These are phyloP conservation scores for Drosophila neotestacea DNA, from an alignment of 2,888 invertebrate species.

Conservation along the genomic window DNA sequence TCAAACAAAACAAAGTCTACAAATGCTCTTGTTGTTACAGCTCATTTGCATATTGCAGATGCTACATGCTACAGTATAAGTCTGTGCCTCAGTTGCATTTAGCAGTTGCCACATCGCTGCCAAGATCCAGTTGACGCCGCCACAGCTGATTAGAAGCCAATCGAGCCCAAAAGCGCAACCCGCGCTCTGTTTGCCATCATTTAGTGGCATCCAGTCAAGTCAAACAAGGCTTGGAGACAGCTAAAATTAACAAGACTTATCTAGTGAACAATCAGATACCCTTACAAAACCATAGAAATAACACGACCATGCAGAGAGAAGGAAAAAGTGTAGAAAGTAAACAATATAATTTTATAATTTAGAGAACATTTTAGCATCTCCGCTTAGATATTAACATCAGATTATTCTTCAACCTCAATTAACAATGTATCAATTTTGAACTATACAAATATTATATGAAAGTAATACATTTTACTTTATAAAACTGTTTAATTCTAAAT, in stretches of 20 bases:
- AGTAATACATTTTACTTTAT: too few species aligned
- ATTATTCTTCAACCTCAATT: too few species aligned
- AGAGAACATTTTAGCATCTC: too few species aligned
- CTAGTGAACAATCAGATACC: constrained; percentile 6
- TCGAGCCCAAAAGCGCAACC: constrained; percentile 60
- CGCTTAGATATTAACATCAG: too few species aligned
- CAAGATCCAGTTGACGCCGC: constrained; percentile 70
- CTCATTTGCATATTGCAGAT: constrained; percentile 76
- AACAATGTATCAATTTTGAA: too few species aligned
- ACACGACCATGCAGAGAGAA: background rate
- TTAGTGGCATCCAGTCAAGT: constrained; percentile 75
- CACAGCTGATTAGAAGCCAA: constrained; percentile 74
- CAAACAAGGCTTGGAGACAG: constrained; percentile 50
- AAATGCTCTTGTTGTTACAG: constrained; percentile 75
- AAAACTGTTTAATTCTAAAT: too few species aligned
- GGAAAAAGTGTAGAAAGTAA: too few species aligned
- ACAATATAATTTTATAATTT: too few species aligned
- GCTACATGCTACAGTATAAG: constrained; percentile 27
- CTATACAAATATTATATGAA: too few species aligned
- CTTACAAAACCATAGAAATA: constrained; percentile 1
- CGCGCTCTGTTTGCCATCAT: constrained; percentile 77
- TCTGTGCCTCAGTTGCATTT: constrained; percentile 42
- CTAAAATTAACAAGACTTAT: background rate
- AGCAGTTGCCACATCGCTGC: constrained; percentile 48
- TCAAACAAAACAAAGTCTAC: constrained; percentile 57